Base-by-base conservation (phyloP, 2,888 invertebrate species). In the Leptarthrus brevirostris region DNA sequence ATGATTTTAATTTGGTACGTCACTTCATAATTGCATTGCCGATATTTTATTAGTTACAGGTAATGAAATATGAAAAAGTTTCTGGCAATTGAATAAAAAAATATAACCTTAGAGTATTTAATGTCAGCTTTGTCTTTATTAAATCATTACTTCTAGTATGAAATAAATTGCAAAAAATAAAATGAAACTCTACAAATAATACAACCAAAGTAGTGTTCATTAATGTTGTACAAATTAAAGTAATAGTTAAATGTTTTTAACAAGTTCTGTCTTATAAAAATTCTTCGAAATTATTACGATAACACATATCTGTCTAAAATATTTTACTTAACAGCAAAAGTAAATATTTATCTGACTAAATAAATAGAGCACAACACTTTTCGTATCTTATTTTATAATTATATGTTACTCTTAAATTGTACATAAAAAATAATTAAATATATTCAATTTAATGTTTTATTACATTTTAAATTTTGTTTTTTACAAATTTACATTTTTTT, bases 311-410 rank as follows among this genome's bases (percentile, higher is more conserved):
- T 14, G n/a, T n/a, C 16, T 3, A 47, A 47, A 47, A 12, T 40
- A 49, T 20, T 49, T 20, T 16, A 49, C 49, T 49, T 3, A 53
- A 53, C 16, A 47, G n/a, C n/a, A n/a, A n/a, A n/a, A 47, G 5
- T 47, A 47, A 47, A 52, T 49, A 3, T 52, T 18, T 52, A 1
- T 52, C 22, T 52, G 2, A 52, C 30, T 69, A 69, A 69, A 69
- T 69, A 69, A 69, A 69, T 49, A 69, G 69, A 69, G 69, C 69
- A 69, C 69, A 69, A 69, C 69, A 69, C 69, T 49, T 49, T 69
- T 52, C 69, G 18, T 69, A 52, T 26, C 30, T 69, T 69, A 69
- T n/a, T 26, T 52, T 16, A 69, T 69, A 34, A 69, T 44, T 69
- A 52, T 18, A 49, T 52, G 26, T 34, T 49, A 18, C 30, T 30